Base-by-base conservation (phyloP, 2,113 vertebrate species). In the Nerophis lumbriciformis region DNA sequence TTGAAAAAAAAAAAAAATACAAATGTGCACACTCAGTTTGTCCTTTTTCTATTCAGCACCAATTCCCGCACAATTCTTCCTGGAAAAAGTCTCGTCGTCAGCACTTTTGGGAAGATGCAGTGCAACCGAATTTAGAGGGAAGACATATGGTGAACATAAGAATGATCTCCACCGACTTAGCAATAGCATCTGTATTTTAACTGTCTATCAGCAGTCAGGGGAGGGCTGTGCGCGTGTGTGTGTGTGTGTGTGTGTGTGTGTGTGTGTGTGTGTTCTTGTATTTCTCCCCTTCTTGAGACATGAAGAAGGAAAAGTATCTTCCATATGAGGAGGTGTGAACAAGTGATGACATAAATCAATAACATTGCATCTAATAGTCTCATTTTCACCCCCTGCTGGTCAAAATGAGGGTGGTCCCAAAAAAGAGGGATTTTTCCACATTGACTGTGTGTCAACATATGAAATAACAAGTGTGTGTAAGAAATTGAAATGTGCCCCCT, bases 151-250 rank as follows among this genome's bases (percentile, higher is more conserved):
- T 48, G 42, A 59, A 68, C 62, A 68, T 70, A 68, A 66, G 72
- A 78, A 82, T 77, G 35, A 81, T 76, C 67, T 77, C 63, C 47
- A 8, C 48, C 39, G 63, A 68, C 65, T 75, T 63, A 70, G 69
- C 65, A 59, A 53, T 53, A 75, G 82, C 80, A 72, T 81, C 75
- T 75, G 78, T 80, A 85, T 84, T 82, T 78, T 81, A 78, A 84
- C 68, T 67, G 84, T 80, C 75, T 66, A 80, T 80, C 80, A 77
- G 78, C 53, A 52, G 79, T 59, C 76, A 63, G 60, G 77, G 63
- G 73, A 77, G 77, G 80, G 51, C 73, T 66, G 65, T 73, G 72
- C 0, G 49, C 1, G 8, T 15, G 48, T 9, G 11, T 2, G 42
- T 1, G 42, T 15, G 50, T 7, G 19, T 10, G 19, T 8, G 8